Conservation (phyloP, 2,797 vertebrate genomes). For the Microcaecilia unicolor region DNA sequence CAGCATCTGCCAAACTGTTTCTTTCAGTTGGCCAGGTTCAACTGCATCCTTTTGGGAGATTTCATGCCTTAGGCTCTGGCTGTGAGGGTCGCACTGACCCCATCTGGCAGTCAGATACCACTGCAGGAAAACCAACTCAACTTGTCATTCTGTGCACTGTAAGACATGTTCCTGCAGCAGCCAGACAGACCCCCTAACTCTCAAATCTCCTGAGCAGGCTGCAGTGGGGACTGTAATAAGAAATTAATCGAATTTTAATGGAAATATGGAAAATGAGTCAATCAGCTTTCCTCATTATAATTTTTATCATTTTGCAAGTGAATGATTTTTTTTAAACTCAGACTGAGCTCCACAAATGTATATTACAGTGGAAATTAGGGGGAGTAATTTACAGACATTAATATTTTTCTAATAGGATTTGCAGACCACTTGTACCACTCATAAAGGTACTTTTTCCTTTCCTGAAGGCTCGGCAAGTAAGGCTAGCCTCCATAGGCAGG, state of each 20-base stretch:
- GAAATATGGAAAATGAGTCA: not conserved
- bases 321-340: slow-evolving; percentile 3
- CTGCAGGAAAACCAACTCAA: too few species aligned
- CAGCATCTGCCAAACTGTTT: too few species aligned
- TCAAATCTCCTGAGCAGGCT: not conserved
- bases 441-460: not conserved
- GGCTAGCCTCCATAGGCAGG: too few species aligned
- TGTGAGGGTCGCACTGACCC: too few species aligned
- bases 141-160: not conserved
- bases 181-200: not conserved
- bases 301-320: not conserved
- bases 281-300: slow-evolving; percentile 2
- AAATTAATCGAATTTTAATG: slow-evolving; percentile 22
- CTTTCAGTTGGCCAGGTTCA: too few species aligned
- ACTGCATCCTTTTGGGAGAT: too few species aligned
- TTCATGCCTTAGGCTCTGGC: too few species aligned
- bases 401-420: not conserved
- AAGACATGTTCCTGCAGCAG: not conserved
- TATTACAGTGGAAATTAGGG: not conserved
- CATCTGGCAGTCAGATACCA: not conserved
- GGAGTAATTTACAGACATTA: not conserved
- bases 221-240: slow-evolving; percentile 19
- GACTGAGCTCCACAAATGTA: not conserved
- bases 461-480: too few species aligned
- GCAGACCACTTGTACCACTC: not conserved